Evolutionary conservation across 1,140 invertebrate species (phyloP), one percentile per base, ranked within the genome.

Genomic region (Diplogasteroides magnus): DNA sequence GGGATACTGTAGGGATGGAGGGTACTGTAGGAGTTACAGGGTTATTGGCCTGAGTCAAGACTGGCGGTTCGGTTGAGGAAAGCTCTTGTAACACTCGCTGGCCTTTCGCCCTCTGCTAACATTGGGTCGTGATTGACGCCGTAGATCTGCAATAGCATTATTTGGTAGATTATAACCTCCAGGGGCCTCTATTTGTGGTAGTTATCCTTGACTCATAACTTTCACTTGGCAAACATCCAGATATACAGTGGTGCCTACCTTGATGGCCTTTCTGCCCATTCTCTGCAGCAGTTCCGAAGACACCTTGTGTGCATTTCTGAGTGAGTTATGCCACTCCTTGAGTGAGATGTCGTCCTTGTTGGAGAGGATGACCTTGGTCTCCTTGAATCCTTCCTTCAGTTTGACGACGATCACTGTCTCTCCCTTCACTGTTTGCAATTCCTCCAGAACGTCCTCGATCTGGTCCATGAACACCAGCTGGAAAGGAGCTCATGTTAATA

Each of bases 241-340:
- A n/a, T n/a, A n/a, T n/a, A n/a, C n/a, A n/a, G n/a, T n/a, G n/a
- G n/a, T n/a, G 37, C 19, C 6, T 48, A 48, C 37, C 86, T 94
- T 94, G 60, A 91, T 92, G 55, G 93, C 93, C 85, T 97, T 97
- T 79, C 89, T 89, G n/a, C 92, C 92, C 91, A 96, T 95, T 32
- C 89, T 92, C 23, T 90, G 90, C 1, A 97, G 86, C 72, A 97
- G 87, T 83, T 97, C 93, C 83, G 91, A 88, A 0, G 92, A 94
- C 79, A 90, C 89, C 85, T 94, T 94, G 86, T 95, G 92, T 25
- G 93, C 91, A 2, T 90, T 90, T 73, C 91, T 89, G 61, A 96
- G 84, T 6, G 92, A 94, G 32, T 90, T 87, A 26, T 92, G 88
- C 94, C 94, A 97, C 85, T 97, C 94, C 80, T 94, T 94, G 72